Evolutionary conservation across 2,888 invertebrate genomes (phyloP).

Genomic region (Ophion ellenae): DNA sequence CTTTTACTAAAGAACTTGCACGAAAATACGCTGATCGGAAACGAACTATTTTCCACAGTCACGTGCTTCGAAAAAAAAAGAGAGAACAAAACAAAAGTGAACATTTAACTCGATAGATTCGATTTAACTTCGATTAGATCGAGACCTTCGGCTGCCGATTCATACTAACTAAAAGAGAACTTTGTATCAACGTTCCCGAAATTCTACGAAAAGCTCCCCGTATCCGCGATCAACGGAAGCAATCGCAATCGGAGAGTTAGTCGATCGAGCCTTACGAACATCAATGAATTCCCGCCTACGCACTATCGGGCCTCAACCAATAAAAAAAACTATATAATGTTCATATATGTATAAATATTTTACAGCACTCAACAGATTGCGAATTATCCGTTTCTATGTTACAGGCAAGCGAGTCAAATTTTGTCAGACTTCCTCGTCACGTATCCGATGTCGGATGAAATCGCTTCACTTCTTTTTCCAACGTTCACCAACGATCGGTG

Average conservation of each 20-base stretch:
- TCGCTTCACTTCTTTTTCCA: constrained; percentile 1
- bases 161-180: not conserved
- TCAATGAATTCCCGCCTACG: constrained; percentile 39
- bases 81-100: not conserved
- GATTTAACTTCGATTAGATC: not conserved
- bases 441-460: not conserved
- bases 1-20: constrained; percentile 15
- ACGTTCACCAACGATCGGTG: constrained; percentile 7
- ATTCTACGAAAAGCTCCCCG: not conserved
- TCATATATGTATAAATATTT: constrained; percentile 64
- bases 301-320: constrained; percentile 42
- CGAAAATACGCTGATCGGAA: not conserved
- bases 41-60: constrained; percentile 27
- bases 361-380: constrained; percentile 48
- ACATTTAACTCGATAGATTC: not conserved
- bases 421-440: not conserved
- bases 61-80: not conserved
- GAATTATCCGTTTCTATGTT: constrained; percentile 13
- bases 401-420: not conserved
- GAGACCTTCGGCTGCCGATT: not conserved
- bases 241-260: constrained; percentile 5
- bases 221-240: not conserved
- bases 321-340: constrained; percentile 64
- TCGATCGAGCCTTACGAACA: constrained; percentile 20
- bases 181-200: not conserved